A percentile compares a stretch with the other conserved stretches of the same genome.
Evolutionary conservation across 2,113 vertebrate species (phyloP).

Genomic region (Perca schrenkii): DNA sequence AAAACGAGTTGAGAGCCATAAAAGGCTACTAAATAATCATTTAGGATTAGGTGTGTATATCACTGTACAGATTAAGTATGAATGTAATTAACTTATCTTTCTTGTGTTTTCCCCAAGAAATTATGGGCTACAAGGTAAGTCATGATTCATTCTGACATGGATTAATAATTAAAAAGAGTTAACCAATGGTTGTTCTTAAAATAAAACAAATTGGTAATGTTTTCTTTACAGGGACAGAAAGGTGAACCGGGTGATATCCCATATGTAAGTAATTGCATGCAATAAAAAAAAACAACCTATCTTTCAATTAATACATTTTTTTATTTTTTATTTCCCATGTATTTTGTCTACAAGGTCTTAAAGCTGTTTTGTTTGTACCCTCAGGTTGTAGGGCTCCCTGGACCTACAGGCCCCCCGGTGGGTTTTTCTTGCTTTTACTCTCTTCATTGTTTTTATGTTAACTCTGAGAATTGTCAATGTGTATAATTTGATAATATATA

Average conservation of each 20-base stretch:
- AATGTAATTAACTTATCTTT: constrained; percentile 65
- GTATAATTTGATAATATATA: background rate
- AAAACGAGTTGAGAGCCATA: too few species aligned
- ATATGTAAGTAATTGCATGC: constrained; percentile 86
- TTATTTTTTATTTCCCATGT: background rate
- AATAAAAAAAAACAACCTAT: background rate
- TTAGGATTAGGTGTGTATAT: background rate
- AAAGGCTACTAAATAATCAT: background rate
- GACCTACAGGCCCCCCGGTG: constrained; percentile 87
- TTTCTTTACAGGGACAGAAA: constrained; percentile 90
- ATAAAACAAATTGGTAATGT: background rate
- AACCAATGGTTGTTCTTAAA: too few species aligned
- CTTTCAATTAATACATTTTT: too few species aligned
- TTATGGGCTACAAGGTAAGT: constrained; percentile 74
- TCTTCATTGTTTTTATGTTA: background rate
- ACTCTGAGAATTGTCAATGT: too few species aligned
- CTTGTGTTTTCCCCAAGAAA: constrained; percentile 40
- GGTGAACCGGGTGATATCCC: constrained; percentile 97
- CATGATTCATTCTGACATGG: background rate
- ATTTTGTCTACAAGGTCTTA: background rate
- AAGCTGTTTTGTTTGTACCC: background rate
- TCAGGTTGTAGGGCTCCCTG: constrained; percentile 92
- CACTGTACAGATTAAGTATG: background rate
- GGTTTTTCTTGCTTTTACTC: constrained; percentile 55
- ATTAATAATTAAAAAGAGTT: background rate